Conservation (phyloP, 2,888 invertebrate genomes). For the Microchrysa polita region DNA sequence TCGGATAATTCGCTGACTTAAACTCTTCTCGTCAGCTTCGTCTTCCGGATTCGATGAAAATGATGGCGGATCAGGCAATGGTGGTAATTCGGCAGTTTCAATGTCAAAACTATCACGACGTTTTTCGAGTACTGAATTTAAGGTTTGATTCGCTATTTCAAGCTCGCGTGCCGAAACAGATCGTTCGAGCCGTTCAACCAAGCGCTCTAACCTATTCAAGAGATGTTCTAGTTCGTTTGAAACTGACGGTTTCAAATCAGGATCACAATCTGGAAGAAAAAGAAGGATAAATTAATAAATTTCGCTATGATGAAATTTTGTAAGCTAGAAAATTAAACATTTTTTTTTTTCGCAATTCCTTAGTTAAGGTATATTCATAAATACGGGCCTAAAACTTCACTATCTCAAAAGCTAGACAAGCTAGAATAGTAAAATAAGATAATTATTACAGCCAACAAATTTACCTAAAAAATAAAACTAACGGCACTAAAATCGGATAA, state of each 20-base stretch:
- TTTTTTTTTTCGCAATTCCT: too few species aligned
- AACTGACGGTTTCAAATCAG: slow-evolving; percentile 65
- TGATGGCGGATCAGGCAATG: slow-evolving; percentile 51
- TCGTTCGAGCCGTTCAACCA: slow-evolving; percentile 77
- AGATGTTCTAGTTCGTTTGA: slow-evolving; percentile 73
- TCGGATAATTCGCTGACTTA: slow-evolving; percentile 53
- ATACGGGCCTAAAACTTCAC: too few species aligned
- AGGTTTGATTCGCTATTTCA: slow-evolving; percentile 58
- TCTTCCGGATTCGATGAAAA: background rate
- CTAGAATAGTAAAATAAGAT: too few species aligned
- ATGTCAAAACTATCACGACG: slow-evolving; percentile 57
- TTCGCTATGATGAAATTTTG: too few species aligned
- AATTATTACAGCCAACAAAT: too few species aligned
- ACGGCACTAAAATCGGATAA: too few species aligned
- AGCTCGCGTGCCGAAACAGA: slow-evolving; percentile 61
- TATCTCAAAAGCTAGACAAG: too few species aligned
- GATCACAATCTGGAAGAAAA: slow-evolving; percentile 65
- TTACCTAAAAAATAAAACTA: too few species aligned
- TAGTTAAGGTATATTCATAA: too few species aligned
- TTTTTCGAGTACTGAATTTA: slow-evolving; percentile 55
- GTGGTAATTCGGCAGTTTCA: slow-evolving; percentile 56
- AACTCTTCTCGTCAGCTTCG: background rate
- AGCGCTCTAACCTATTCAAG: slow-evolving; percentile 78
- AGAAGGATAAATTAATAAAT: too few species aligned
- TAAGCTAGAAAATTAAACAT: too few species aligned